These are phyloP conservation scores for Archips xylosteana DNA, from an alignment of 2,888 invertebrate genomes.

Conservation along the genomic window DNA sequence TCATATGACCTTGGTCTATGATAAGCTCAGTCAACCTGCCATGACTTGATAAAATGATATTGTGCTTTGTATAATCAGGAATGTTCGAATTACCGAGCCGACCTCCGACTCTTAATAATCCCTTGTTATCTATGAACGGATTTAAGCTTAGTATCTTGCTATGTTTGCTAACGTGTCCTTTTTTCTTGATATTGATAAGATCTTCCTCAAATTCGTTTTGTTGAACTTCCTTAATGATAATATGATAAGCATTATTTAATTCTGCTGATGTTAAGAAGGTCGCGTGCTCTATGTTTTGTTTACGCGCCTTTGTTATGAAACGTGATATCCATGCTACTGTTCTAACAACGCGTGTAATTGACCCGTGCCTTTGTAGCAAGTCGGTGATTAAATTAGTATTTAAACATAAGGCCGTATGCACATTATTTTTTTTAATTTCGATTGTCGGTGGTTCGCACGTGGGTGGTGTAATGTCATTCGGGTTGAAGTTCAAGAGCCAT, in stretches of 20 bases:
- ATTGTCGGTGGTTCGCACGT: background rate
- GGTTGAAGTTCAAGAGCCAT: conserved; percentile 29
- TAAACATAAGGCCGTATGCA: conserved; percentile 5
- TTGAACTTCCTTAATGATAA: background rate
- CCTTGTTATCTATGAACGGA: too few relatives aligned
- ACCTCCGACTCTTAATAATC: too few relatives aligned
- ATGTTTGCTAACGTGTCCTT: too few relatives aligned
- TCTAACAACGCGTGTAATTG: conserved; percentile 24
- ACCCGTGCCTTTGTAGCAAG: conserved; percentile 35
- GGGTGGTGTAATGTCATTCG: conserved; percentile 24
- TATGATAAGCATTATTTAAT: background rate
- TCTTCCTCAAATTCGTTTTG: too few relatives aligned
- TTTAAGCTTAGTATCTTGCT: too few relatives aligned
- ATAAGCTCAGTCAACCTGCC: too few relatives aligned
- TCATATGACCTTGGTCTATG: too few relatives aligned
- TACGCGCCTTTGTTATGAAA: conserved; percentile 5
- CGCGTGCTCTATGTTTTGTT: background rate
- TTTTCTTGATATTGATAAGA: too few relatives aligned
- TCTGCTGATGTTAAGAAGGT: background rate
- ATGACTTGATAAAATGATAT: too few relatives aligned
- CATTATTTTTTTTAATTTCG: conserved; percentile 27
- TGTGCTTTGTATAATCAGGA: too few relatives aligned
- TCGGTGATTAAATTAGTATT: conserved; percentile 13
- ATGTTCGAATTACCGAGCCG: too few relatives aligned
- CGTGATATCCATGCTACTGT: conserved; percentile 36